phyloP scores from a whole-genome alignment of 2,888 invertebrate genomes.

The Atrina japonica region DNA sequence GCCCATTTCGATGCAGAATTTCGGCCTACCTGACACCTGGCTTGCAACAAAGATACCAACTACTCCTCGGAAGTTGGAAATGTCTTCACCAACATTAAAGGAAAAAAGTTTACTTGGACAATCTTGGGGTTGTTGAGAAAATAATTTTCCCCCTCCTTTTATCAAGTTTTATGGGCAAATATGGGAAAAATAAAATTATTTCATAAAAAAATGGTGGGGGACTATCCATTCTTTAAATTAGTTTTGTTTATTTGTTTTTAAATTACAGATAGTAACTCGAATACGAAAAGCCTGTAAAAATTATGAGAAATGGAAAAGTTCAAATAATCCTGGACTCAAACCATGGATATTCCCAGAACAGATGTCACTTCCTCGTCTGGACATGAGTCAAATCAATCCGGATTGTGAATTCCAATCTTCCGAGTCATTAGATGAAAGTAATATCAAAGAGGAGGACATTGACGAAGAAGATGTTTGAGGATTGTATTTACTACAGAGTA shows the following conservation, averaged over 20 bases:
- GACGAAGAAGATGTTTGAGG: too few species aligned
- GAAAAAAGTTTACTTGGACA: too few species aligned
- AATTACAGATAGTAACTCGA: constrained; percentile 86
- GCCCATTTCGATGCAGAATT: too few species aligned
- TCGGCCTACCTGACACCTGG: too few species aligned
- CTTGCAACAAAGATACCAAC: too few species aligned
- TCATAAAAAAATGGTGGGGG: neutral
- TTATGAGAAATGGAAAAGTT: constrained; percentile 92
- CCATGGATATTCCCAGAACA: constrained; percentile 95
- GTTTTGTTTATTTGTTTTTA: neutral
- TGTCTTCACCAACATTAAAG: too few species aligned
- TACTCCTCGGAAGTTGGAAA: too few species aligned
- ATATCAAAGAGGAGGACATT: constrained; percentile 63
- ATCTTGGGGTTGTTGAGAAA: too few species aligned
- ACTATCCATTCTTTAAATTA: too few species aligned
- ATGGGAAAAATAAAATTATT: neutral
- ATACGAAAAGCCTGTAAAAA: constrained; percentile 90
- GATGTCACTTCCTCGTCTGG: constrained; percentile 87
- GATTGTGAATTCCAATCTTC: constrained; percentile 58
- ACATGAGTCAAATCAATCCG: constrained; percentile 83
- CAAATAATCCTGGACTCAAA: constrained; percentile 88
- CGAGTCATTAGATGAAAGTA: constrained; percentile 69
- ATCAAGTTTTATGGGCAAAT: too few species aligned
- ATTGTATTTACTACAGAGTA: too few species aligned
- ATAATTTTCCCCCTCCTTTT: too few species aligned